Percentiles rank a stretch among this genome's conserved stretches.
Conservation (phyloP, 2,113 vertebrate genomes). For the Oreochromis niloticus region DNA sequence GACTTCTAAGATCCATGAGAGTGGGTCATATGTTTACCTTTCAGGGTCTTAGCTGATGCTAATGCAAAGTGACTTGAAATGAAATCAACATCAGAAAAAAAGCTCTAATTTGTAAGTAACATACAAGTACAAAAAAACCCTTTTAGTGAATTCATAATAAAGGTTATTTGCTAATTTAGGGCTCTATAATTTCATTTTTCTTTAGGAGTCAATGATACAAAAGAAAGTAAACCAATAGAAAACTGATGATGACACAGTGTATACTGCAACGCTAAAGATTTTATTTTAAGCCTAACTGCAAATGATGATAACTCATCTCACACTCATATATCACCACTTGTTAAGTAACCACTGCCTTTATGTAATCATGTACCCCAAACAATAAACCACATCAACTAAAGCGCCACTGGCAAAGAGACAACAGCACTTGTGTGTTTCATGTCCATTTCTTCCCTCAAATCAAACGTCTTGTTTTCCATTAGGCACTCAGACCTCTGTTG, state of each 20-base stretch:
- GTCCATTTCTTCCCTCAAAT: slow-evolving; percentile 11
- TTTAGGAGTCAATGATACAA: background rate
- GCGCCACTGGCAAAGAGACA: background rate
- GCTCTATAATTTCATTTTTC: background rate
- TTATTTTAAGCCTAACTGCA: background rate
- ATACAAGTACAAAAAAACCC: background rate
- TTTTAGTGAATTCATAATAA: background rate
- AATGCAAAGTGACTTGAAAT: background rate
- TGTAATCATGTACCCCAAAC: background rate
- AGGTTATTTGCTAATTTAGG: background rate
- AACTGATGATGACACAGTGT: background rate
- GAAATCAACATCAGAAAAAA: background rate
- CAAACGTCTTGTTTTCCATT: slow-evolving; percentile 45
- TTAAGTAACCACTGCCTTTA: background rate
- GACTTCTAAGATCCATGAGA: slow-evolving; percentile 32
- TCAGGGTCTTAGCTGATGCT: background rate
- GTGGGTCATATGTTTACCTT: slow-evolving; percentile 3
- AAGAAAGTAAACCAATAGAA: background rate
- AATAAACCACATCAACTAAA: background rate
- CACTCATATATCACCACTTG: background rate
- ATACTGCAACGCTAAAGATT: background rate
- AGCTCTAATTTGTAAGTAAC: background rate
- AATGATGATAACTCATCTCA: background rate
- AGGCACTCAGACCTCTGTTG: slow-evolving; percentile 20
- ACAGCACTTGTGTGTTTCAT: background rate